Conservation (phyloP, 2,797 vertebrate genomes). For the Telmatherina bonti region DNA sequence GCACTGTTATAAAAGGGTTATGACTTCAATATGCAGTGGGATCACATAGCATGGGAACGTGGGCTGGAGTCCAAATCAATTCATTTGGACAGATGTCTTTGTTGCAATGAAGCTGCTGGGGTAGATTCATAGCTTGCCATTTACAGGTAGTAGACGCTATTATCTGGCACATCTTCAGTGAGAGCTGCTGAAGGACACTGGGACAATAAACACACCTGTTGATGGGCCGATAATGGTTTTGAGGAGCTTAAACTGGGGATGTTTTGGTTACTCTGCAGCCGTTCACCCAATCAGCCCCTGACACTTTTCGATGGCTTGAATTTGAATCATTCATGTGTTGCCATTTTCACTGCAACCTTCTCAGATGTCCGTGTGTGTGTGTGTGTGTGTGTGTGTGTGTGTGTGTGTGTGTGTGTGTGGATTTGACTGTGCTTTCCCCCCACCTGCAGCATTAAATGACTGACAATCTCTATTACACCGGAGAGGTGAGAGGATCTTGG, state of each 20-base stretch:
- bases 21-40: slow-evolving; percentile 70
- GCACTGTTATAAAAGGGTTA: slow-evolving; percentile 65
- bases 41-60: slow-evolving; percentile 51
- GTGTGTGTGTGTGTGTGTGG: slow-evolving; percentile 37
- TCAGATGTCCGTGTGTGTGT: slow-evolving; percentile 49
- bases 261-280: slow-evolving; percentile 8
- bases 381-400: slow-evolving; percentile 43
- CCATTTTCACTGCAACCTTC: slow-evolving; percentile 2
- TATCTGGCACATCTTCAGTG: slow-evolving; percentile 30
- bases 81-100: slow-evolving; percentile 70
- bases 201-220: slow-evolving; percentile 37
- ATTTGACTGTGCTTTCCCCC: slow-evolving; percentile 19
- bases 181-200: slow-evolving; percentile 49
- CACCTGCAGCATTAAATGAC: slow-evolving; percentile 42
- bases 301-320: slow-evolving; percentile 18
- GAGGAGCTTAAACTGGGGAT: slow-evolving; percentile 21
- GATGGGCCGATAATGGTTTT: slow-evolving; percentile 36
- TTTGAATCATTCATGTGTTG: slow-evolving; percentile 32
- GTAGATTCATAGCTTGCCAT: slow-evolving; percentile 57
- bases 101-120: slow-evolving; percentile 55
- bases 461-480: slow-evolving; percentile 61
- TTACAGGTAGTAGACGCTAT: slow-evolving; percentile 42
- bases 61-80: slow-evolving; percentile 68
- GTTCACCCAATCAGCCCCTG: slow-evolving; percentile 8
- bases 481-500: slow-evolving; percentile 53